Percentiles rank a stretch among this genome's conserved stretches.
Evolutionary conservation across 2,113 vertebrate species (phyloP).

Genomic region (Antechinus flavipes): DNA sequence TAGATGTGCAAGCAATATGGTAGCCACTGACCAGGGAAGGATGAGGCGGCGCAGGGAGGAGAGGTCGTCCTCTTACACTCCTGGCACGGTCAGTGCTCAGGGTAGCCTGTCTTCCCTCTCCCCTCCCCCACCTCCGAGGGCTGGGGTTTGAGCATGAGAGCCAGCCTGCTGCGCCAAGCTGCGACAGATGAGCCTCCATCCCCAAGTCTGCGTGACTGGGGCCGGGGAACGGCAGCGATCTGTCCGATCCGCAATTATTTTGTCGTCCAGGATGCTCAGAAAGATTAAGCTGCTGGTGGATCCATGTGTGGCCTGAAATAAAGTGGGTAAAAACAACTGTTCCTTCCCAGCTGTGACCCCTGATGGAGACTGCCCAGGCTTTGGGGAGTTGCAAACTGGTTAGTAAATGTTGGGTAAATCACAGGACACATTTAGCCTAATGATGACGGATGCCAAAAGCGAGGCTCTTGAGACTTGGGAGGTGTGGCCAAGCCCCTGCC

Average conservation of each 20-base stretch:
- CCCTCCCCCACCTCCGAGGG: background rate
- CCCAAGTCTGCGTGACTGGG: background rate
- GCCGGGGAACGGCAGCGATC: background rate
- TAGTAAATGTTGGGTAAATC: slow-evolving; percentile 32
- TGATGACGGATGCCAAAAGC: background rate
- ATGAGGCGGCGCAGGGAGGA: background rate
- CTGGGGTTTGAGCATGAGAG: background rate
- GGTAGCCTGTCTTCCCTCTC: background rate
- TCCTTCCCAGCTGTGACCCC: slow-evolving; percentile 26
- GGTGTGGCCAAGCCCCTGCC: too few relatives aligned
- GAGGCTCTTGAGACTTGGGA: background rate
- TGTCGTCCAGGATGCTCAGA: background rate
- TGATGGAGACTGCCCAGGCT: slow-evolving; percentile 25
- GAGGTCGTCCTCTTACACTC: background rate
- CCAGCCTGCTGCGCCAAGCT: background rate
- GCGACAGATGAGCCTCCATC: background rate
- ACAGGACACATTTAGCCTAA: background rate
- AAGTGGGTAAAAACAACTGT: background rate
- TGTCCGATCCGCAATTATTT: background rate
- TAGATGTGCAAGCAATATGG: background rate
- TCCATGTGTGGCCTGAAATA: background rate
- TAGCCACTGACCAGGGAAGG: background rate
- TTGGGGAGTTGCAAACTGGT: slow-evolving; percentile 22
- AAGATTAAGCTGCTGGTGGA: background rate
- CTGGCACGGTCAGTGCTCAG: background rate